phyloP scores from a whole-genome alignment of 2,113 vertebrate genomes.

The Melozone crissalis region DNA sequence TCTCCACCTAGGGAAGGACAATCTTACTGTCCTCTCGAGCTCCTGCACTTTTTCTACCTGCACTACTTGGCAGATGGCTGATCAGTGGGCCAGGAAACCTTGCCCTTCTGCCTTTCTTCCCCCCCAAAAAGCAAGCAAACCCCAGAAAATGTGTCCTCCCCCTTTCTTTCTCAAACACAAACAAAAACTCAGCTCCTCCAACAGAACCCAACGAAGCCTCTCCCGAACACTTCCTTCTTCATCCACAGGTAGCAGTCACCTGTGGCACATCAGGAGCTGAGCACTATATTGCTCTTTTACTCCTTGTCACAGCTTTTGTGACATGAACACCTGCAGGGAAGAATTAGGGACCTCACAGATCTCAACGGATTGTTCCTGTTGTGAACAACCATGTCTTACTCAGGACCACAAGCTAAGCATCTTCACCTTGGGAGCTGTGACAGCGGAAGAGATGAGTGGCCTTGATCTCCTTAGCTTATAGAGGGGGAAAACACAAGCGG shows the following conservation, averaged over 20 bases:
- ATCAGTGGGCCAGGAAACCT: neutral
- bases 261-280: neutral
- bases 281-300: neutral
- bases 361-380: accelerated
- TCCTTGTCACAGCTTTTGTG: neutral
- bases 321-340: neutral
- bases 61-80: neutral
- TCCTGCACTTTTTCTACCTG: neutral
- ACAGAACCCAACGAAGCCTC: neutral
- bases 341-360: neutral
- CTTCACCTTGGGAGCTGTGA: neutral
- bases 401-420: neutral
- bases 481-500: neutral
- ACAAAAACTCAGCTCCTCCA: neutral
- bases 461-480: neutral
- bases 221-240: neutral
- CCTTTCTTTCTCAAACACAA: neutral
- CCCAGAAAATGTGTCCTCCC: neutral
- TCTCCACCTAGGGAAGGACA: neutral
- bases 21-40: neutral
- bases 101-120: neutral
- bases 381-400: neutral
- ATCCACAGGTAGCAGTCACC: neutral
- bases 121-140: neutral
- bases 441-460: neutral